Base-by-base conservation (phyloP, 1,140 invertebrate species). In the Papilio machaon region DNA sequence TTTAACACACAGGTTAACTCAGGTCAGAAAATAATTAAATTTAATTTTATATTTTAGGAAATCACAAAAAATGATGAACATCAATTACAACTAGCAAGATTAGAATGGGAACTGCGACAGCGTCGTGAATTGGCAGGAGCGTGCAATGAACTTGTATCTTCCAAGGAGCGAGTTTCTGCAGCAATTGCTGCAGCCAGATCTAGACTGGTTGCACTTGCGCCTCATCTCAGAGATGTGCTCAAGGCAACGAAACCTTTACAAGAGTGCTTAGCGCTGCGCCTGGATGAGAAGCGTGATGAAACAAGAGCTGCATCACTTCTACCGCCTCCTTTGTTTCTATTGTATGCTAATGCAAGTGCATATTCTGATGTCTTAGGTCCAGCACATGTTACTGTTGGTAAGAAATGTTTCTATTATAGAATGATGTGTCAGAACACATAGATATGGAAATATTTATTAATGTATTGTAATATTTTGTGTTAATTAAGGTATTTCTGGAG, bases 81-180 rank as follows among this genome's bases (percentile, higher is more conserved):
- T 95, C 96, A 98, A 88, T 94, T 97, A 77, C 97, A 97, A 89
- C 92, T 99, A 77, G 98, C 98, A 70, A 96, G 98, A 82, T 93
- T 99, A 9, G 97, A 99, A 89, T 99, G 98, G 97, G 99, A 99
- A 91, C 95, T 99, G 19, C 96, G 97, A n/a, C 97, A 99, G 91
- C 95, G 99, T 52, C 98, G 98, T 92, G 96, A 98, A 85, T 93
- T 98, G 23, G 96, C 98, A 13, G 95, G 96, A 64, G 95, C 97
- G 19, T 97, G 98, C 85, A 96, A 97, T 87, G 96, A 97, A 85
- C 93, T 98, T 10, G 96, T 97, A 52, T 95, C 96, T 38, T 97
- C 96, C 35, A 99, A 98, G 89, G 97, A 98, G 87, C 95, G 95
- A 78, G 96, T 98, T 9, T 95, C 96, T 46, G 95, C 96, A 47